Base-by-base conservation (phyloP, 2,888 invertebrate species). In the Tromatobia lineatoria region DNA sequence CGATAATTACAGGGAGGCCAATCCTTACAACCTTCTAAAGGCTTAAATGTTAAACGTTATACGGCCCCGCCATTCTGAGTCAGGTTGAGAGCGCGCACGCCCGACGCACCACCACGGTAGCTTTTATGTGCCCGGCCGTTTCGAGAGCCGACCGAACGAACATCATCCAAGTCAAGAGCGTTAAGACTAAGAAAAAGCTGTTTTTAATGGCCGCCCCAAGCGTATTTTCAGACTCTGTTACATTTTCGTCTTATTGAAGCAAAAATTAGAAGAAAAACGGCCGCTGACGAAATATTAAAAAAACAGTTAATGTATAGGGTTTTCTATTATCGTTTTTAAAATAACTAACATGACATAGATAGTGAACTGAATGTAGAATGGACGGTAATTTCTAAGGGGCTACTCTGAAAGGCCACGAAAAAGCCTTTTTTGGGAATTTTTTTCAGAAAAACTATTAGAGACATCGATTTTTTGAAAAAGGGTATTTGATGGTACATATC, bases 1-100 rank as follows among this genome's bases (percentile, higher is more conserved):
- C 91, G 92, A 93, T 93, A 93, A 93, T 93, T 93, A 93, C 93
- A 93, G 93, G 92, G 93, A 93, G 86, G 92, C 92, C 92, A 92
- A 92, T 85, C 91, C 92, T 93, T 93, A 93, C 93, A 91, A 91
- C 93, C 93, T 93, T 93, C 93, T 92, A 93, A 93, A 93, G 93
- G 91, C 93, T 92, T 92, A 93, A 93, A 93, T 93, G 93, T 93
- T 93, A 92, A 93, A 92, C 91, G 93, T 91, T 93, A 92, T 92
- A 90, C 80, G 82, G 83, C 76, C 83, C 66, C 78, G 69, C 61
- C 78, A 18, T 57, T 83, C 69, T 29, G 57, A 69, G 61, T 25
- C 23, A 34, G 71, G 67, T 47, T 54, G 54, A 52, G 67, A 61
- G 76, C 80, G 82, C 79, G 75, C 79, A 87, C 90, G 88, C 86